Evolutionary conservation across 2,888 invertebrate species (phyloP).

Genomic region (Sphecodes monilicornis): DNA sequence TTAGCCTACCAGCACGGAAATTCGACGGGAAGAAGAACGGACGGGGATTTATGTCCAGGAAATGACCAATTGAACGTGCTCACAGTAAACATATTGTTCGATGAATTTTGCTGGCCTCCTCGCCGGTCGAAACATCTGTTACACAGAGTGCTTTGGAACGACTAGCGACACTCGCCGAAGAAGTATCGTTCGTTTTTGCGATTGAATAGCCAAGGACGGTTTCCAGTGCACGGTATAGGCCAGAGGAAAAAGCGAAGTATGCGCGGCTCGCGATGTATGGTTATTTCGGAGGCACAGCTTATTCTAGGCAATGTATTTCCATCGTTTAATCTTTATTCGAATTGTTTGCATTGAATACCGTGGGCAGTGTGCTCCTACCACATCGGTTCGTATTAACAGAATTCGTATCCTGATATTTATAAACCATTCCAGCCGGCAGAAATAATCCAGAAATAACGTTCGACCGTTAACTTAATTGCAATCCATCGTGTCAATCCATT

Average conservation of each 20-base stretch:
- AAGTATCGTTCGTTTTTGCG: slow-evolving; percentile 4
- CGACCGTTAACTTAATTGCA: slow-evolving; percentile 59
- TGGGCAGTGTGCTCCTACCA: not conserved
- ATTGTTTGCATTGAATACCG: slow-evolving; percentile 33
- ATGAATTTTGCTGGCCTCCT: not conserved
- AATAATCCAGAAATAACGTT: slow-evolving; percentile 51
- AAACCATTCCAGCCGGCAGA: slow-evolving; percentile 38
- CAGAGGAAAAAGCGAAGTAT: not conserved
- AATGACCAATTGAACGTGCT: not conserved
- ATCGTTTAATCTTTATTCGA: slow-evolving; percentile 35
- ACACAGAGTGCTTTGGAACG: not conserved
- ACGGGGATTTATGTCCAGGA: not conserved
- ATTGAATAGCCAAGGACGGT: not conserved
- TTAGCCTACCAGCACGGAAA: not conserved
- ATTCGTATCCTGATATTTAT: slow-evolving; percentile 53
- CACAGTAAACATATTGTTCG: not conserved
- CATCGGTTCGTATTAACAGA: slow-evolving; percentile 38
- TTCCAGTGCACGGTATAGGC: not conserved
- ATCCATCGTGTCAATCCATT: slow-evolving; percentile 60
- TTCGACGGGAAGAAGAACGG: not conserved
- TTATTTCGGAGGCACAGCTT: slow-evolving; percentile 30
- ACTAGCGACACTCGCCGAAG: not conserved
- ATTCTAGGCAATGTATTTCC: slow-evolving; percentile 30
- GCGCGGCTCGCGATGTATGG: not conserved
- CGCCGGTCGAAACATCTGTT: not conserved